Percentiles rank a stretch among this genome's conserved stretches.
Conservation (phyloP, 2,113 vertebrate genomes). For the Orientallactaga bullata region DNA sequence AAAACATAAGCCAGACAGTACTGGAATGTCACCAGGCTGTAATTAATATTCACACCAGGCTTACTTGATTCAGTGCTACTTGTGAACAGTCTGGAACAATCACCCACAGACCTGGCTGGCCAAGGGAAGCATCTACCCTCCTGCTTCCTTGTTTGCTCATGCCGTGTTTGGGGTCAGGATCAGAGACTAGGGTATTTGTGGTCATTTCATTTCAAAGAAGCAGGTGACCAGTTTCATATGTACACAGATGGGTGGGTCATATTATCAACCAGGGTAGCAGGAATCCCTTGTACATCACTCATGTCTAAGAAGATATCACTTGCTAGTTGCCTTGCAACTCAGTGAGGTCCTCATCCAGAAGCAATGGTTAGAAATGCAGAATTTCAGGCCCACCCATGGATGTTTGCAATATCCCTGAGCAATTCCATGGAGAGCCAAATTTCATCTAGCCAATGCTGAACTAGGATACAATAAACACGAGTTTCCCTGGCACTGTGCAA, state of each 20-base stretch:
- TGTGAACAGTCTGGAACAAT: constrained; percentile 19
- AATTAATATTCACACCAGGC: neutral
- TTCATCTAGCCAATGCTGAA: neutral
- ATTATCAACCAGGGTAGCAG: neutral
- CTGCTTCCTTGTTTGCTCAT: neutral
- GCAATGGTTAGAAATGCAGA: neutral
- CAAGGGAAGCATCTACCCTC: neutral
- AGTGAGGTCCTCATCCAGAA: neutral
- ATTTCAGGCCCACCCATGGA: neutral
- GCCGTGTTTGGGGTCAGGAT: constrained; percentile 27
- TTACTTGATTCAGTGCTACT: neutral
- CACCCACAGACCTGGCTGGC: neutral
- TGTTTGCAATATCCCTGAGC: neutral
- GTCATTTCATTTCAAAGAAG: neutral
- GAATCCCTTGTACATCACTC: neutral
- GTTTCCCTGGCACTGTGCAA: neutral
- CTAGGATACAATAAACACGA: neutral
- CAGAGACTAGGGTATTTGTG: constrained; percentile 24
- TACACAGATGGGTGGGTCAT: neutral
- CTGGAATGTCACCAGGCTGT: constrained; percentile 32
- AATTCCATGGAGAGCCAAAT: neutral
- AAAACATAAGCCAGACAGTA: constrained; percentile 26
- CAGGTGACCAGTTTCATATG: neutral
- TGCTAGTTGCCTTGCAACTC: neutral
- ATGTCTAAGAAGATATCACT: neutral